Conservation (phyloP, 1,140 invertebrate genomes). For the Drosophila nikananu region DNA sequence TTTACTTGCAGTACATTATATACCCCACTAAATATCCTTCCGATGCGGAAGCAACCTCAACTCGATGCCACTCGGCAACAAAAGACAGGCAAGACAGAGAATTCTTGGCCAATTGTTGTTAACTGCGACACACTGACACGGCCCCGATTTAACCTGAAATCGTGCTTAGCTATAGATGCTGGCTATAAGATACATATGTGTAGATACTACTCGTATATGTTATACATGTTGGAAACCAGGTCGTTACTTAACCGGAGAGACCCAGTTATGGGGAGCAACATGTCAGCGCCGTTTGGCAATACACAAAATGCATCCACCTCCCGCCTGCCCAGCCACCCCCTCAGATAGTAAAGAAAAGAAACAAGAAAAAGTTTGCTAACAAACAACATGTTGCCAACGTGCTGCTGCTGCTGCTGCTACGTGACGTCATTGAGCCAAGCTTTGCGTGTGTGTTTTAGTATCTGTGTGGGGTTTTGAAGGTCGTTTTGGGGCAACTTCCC, state of each 20-base stretch:
- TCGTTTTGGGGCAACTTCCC: slow-evolving; percentile 28
- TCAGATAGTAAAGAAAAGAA: neutral
- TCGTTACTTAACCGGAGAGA: slow-evolving; percentile 75
- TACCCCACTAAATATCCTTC: slow-evolving; percentile 24
- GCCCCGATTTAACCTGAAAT: slow-evolving; percentile 63
- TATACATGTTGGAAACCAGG: slow-evolving; percentile 61
- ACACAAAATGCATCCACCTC: slow-evolving; percentile 33
- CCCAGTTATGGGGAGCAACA: slow-evolving; percentile 48
- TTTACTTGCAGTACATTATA: slow-evolving; percentile 16
- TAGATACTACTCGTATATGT: too few relatives aligned
- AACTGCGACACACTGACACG: slow-evolving; percentile 75
- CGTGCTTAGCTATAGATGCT: slow-evolving; percentile 13
- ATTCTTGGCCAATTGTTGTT: slow-evolving; percentile 55
- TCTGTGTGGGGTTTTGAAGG: slow-evolving; percentile 22
- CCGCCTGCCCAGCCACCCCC: neutral
- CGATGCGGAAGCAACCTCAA: slow-evolving; percentile 34
- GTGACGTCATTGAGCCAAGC: slow-evolving; percentile 71
- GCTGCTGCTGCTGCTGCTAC: slow-evolving; percentile 1
- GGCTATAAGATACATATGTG: slow-evolving; percentile 14
- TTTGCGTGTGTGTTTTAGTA: slow-evolving; percentile 31
- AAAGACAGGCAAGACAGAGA: neutral
- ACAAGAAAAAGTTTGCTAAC: slow-evolving; percentile 1
- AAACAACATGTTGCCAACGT: slow-evolving; percentile 61
- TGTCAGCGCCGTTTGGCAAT: slow-evolving; percentile 49
- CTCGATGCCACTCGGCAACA: slow-evolving; percentile 9